Evolutionary conservation across 2,113 vertebrate species (phyloP).

Genomic region (Tor tambroides): DNA sequence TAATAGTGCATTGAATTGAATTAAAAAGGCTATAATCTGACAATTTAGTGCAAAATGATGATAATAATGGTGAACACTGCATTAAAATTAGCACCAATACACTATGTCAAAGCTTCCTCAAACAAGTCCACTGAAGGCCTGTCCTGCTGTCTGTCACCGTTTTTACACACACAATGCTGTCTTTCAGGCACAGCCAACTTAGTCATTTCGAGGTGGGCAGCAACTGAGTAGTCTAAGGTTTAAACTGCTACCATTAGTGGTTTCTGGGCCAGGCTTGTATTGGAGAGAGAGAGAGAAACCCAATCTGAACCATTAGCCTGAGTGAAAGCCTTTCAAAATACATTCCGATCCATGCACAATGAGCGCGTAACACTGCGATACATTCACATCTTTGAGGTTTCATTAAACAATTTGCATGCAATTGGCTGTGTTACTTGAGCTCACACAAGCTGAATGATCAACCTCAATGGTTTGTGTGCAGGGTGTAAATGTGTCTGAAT

Average conservation of each 20-base stretch:
- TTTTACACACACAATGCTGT: slow-evolving; percentile 60
- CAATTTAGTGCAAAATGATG: neutral
- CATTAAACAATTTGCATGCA: slow-evolving; percentile 44
- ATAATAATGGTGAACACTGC: slow-evolving; percentile 32
- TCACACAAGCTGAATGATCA: slow-evolving; percentile 17
- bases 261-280: slow-evolving; percentile 45
- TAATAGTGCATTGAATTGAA: slow-evolving; percentile 2
- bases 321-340: slow-evolving; percentile 49
- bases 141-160: slow-evolving; percentile 45
- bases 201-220: slow-evolving; percentile 61
- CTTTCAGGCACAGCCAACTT: slow-evolving; percentile 65
- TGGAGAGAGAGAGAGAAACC: slow-evolving; percentile 58
- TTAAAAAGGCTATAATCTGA: neutral
- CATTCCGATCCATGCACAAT: slow-evolving; percentile 51
- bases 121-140: slow-evolving; percentile 52
- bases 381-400: slow-evolving; percentile 39
- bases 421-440: slow-evolving; percentile 35
- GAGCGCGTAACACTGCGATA: slow-evolving; percentile 37
- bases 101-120: slow-evolving; percentile 26
- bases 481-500: slow-evolving; percentile 13
- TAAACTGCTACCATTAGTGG: slow-evolving; percentile 63
- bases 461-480: slow-evolving; percentile 26
- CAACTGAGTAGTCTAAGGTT: slow-evolving; percentile 56
- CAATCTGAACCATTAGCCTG: slow-evolving; percentile 59
- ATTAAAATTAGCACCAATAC: slow-evolving; percentile 43